These are phyloP conservation scores for Abrostola triplasia DNA, from an alignment of 2,888 invertebrate species.

Conservation along the genomic window DNA sequence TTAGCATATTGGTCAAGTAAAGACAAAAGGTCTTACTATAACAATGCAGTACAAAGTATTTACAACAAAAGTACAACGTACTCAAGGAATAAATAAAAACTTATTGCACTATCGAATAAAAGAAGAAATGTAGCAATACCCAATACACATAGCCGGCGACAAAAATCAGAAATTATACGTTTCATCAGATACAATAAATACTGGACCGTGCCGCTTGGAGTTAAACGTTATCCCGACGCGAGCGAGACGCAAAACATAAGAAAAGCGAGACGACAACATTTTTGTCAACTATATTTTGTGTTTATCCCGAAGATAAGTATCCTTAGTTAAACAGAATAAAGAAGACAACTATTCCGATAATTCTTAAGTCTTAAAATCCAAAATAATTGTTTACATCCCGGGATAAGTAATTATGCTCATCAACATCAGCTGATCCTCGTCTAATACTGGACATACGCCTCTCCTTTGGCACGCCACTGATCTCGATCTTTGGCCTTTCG, in stretches of 20 bases:
- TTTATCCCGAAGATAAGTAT: too few relatives aligned
- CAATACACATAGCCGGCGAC: constrained; percentile 40
- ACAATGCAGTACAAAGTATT: not conserved
- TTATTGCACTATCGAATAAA: constrained; percentile 1
- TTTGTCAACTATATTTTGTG: not conserved
- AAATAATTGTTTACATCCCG: too few relatives aligned
- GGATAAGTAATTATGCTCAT: too few relatives aligned
- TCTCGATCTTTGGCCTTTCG: too few relatives aligned
- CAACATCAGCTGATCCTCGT: too few relatives aligned
- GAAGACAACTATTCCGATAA: too few relatives aligned
- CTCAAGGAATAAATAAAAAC: not conserved
- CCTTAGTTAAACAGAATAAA: too few relatives aligned
- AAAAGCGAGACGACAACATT: constrained; percentile 2
- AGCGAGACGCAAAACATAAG: constrained; percentile 45
- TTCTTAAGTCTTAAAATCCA: too few relatives aligned
- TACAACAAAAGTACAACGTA: not conserved
- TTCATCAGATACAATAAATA: constrained; percentile 73
- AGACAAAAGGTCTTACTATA: not conserved
- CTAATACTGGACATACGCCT: too few relatives aligned
- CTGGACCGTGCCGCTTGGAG: constrained; percentile 64
- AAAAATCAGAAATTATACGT: constrained; percentile 60
- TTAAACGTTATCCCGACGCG: constrained; percentile 74
- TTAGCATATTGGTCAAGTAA: too few relatives aligned
- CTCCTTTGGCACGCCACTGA: too few relatives aligned
- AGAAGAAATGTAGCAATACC: constrained; percentile 10